Evolutionary conservation across 2,888 invertebrate species (phyloP), one percentile per base, ranked within the genome.

Genomic region (Timandra comae): DNA sequence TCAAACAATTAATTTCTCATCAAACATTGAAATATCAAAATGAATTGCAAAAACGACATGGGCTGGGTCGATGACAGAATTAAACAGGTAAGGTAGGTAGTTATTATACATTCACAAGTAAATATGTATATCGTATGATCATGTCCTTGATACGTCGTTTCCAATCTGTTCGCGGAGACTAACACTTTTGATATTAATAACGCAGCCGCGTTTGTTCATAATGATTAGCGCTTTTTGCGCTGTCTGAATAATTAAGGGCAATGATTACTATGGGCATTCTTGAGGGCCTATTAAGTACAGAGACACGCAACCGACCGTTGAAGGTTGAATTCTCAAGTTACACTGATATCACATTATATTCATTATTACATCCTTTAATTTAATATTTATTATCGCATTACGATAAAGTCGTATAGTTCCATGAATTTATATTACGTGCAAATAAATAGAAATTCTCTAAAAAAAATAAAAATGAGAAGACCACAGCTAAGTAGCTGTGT

Each of bases 241-340:
- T 36, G 35, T 33, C 41, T 29, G 12, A 32, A 29, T 41, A 37
- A 43, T 38, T 41, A 41, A 38, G 60, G 60, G 49, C 49, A 52
- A 45, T 49, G 35, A 51, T 51, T 51, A 54, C 43, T 52, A 63
- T 52, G 56, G 53, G 48, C 57, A 63, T 59, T 63, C 55, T 56
- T 42, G 53, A 60, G 56, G 53, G 56, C 47, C 56, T 62, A 63
- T 58, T 64, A 56, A 60, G 62, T 65, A 64, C 63, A 63, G 54
- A 67, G 57, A 62, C 57, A 62, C 56, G 60, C 58, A 59, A 62
- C 55, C 63, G 64, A 58, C 63, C 66, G 65, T 56, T 57, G 67
- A 71, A 73, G 72, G 73, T 63, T 54, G 56, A 38, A 51, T 52
- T 49, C 59, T 71, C 62, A 51, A 56, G 62, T 69, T 66, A 67